Conservation (phyloP, 2,113 vertebrate species). For the Atrichornis clamosus region DNA sequence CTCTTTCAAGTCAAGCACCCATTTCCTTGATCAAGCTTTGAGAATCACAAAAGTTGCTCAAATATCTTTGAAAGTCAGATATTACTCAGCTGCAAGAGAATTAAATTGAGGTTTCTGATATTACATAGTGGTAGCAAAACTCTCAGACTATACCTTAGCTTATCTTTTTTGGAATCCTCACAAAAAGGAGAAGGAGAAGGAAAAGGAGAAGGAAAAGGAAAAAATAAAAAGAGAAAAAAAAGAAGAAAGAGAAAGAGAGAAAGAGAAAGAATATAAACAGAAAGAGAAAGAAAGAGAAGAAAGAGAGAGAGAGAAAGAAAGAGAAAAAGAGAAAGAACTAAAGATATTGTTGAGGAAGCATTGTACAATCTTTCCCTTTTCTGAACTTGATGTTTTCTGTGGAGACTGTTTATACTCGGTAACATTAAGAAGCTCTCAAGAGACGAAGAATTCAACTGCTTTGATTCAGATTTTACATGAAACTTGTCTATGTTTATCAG, state of each 20-base stretch:
- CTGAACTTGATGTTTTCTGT: not conserved
- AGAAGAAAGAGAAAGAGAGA: too few species aligned
- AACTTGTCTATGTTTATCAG: not conserved
- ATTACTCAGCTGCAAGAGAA: not conserved
- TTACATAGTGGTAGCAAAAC: not conserved
- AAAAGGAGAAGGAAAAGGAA: accelerated
- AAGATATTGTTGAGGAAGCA: not conserved
- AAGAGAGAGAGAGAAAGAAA: too few species aligned
- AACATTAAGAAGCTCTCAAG: not conserved
- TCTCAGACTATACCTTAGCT: not conserved
- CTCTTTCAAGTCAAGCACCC: not conserved
- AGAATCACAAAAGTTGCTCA: not conserved
- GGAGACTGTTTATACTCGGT: not conserved
- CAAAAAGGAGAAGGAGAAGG: not conserved
- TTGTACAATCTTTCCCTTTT: not conserved
- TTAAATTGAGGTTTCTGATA: not conserved
- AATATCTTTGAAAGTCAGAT: not conserved
- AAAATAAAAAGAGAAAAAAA: not conserved
- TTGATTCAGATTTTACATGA: conserved; percentile 12
- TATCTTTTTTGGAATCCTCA: not conserved
- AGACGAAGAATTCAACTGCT: not conserved
- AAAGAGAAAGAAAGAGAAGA: too few species aligned
- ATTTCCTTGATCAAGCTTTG: not conserved
- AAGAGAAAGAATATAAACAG: too few species aligned
- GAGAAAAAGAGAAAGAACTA: not conserved